These are phyloP conservation scores for Euplagia quadripunctaria DNA, from an alignment of 2,888 invertebrate species.

Conservation along the genomic window DNA sequence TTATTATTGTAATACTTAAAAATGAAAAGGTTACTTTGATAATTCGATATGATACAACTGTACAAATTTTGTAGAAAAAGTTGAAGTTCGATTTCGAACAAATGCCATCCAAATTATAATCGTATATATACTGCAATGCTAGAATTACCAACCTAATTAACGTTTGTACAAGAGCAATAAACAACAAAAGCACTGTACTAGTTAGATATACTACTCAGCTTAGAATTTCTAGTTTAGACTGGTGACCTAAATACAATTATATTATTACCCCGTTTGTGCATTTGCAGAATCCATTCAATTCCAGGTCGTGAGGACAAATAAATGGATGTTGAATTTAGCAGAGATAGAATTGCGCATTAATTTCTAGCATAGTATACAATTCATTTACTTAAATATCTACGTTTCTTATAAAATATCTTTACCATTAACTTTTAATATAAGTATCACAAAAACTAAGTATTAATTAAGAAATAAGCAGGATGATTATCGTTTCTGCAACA, in stretches of 20 bases:
- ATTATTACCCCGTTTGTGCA: constrained; percentile 52
- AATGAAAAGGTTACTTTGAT: neutral
- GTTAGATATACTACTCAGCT: constrained; percentile 35
- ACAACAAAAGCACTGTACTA: constrained; percentile 32
- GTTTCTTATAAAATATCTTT: neutral
- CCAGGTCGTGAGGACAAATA: constrained; percentile 50
- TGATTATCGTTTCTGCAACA: neutral
- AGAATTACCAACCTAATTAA: constrained; percentile 28
- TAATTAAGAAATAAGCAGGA: neutral
- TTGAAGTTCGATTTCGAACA: neutral
- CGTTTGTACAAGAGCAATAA: constrained; percentile 17
- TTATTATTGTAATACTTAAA: neutral
- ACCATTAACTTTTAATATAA: neutral
- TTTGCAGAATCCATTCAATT: constrained; percentile 49
- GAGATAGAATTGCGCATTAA: constrained; percentile 31
- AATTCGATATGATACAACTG: too few relatives aligned
- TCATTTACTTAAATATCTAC: neutral
- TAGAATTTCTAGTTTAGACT: constrained; percentile 50
- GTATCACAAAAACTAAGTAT: neutral
- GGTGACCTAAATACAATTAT: constrained; percentile 69
- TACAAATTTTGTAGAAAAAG: neutral
- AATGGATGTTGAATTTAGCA: constrained; percentile 56
- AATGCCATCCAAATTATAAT: neutral
- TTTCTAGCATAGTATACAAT: neutral
- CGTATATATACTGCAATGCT: neutral